Base-by-base conservation (phyloP, 2,113 vertebrate genomes). In the Chaetodon trifascialis region DNA sequence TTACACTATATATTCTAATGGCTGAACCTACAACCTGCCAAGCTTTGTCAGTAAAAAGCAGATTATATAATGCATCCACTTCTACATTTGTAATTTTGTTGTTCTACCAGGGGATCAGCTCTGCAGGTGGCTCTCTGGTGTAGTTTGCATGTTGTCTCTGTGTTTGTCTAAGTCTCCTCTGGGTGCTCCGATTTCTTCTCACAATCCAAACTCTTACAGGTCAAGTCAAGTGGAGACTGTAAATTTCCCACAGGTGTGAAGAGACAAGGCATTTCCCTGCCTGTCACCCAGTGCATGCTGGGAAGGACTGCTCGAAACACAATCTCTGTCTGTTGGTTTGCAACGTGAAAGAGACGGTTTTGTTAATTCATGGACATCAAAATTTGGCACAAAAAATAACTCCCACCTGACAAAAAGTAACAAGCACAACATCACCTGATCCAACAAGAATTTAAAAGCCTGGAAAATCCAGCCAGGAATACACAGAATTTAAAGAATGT, bases 231-330 rank as follows among this genome's bases (percentile, higher is more conserved):
- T n/a, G 34, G 70, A 70, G 47, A 72, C 77, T 52, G 60, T 34
- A 83, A 52, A 76, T 76, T 85, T 87, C 76, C 78, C 85, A 87
- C 72, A 86, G 73, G 85, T 90, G 72, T 73, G 64, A 84, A 66
- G 46, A 80, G 34, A 77, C 21, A 0, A 51, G 70, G 73, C 81
- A 67, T 73, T 88, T 86, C 70, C 79, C 82, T 71, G 51, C 23
- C 38, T 64, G 72, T 56, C 69, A 75, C 79, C 83, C 46, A 68
- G 8, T 42, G 81, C 73, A 86, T 69, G 47, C 81, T 85, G 76
- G 84, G n/a, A 63, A 68, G 36, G 63, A 44, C 59, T 72, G 25
- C 30, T 60, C 44, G 83, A 84, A 91, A 89, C 36, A 25, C 56
- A 72, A 82, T 67, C 80, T 15, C 16, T 55, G 42, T 71, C 58